Conservation (phyloP, 2,888 invertebrate genomes). For the Drosophila kanekoi region DNA sequence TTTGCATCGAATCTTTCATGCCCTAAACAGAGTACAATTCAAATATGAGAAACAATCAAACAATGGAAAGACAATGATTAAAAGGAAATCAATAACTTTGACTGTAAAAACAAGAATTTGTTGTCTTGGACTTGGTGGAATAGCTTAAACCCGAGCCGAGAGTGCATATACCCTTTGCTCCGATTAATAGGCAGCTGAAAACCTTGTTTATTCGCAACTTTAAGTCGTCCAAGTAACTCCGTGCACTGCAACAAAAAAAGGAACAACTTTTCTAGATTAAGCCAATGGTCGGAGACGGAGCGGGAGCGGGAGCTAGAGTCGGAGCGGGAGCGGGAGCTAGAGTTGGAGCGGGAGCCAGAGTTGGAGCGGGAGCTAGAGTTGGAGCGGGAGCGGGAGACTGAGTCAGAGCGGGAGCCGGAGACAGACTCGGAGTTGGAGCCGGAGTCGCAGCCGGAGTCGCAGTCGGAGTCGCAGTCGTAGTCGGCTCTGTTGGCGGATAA, state of each 20-base stretch:
- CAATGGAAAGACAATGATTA: background rate
- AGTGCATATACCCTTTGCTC: background rate
- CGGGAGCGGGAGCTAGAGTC: background rate
- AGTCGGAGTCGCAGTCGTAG: no score
- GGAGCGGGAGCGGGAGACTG: background rate
- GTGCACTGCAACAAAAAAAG: conserved; percentile 40
- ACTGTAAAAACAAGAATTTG: no score
- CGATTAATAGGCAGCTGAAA: conserved; percentile 46
- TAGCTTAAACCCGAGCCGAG: background rate
- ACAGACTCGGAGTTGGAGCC: background rate
- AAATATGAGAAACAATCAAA: background rate
- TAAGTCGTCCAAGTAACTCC: conserved; percentile 37
- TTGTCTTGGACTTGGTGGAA: no score
- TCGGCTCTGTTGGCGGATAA: conserved; percentile 41
- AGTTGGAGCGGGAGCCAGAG: background rate
- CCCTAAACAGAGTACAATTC: background rate
- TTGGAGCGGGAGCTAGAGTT: no score
- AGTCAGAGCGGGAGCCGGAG: no score
- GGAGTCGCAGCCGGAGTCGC: no score
- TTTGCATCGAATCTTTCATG: conserved; percentile 8
- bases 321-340: background rate
- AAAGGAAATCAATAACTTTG: no score
- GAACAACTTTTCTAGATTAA: conserved; percentile 55
- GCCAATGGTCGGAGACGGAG: conserved; percentile 24
- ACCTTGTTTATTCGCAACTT: conserved; percentile 59